Evolutionary conservation across 2,113 vertebrate genomes (phyloP), one percentile per base, ranked within the genome.

Genomic region (Aythya baeri): DNA sequence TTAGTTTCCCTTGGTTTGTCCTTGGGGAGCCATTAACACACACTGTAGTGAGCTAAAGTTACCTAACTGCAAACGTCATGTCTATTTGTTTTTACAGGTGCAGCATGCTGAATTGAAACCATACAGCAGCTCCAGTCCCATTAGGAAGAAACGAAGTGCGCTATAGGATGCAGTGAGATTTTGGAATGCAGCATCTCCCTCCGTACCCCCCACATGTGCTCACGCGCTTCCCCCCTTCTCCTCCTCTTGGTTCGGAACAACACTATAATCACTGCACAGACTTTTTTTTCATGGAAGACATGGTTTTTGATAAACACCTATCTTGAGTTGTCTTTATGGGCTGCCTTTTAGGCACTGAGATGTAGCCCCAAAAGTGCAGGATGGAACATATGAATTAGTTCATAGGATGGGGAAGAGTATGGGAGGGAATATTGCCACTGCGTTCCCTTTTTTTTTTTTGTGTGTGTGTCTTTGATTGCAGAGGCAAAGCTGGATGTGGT

Each of bases 41-140:
- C 97, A 91, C 98, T 94, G 98, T 93, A 97, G 98, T 91, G 97
- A 98, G 98, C 98, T 99, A 98, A 95, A 98, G 98, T 99, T 99
- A 99, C 99, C 98, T 97, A 98, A 97, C 98, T 97, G 97, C 98
- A 97, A 13, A 98, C 97, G 93, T 98, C 98, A 98, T 93, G 98
- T 92, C 98, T 99, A 96, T 98, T 98, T 99, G 99, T 99, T 99
- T 99, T 99, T 98, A 98, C 99, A 99, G 99, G 99, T 99, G 99
- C 99, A 99, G 98, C 98, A 98, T 17, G 97, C 98, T 58, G 98
- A 98, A 96, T 94, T 98, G 97, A 99, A 98, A 97, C 98, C 97
- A 93, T 97, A 97, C 97, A 97, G 97, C 97, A 95, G 97, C 97
- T 98, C 98, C 94, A 98, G 97, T 89, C 98, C 98, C 93, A 75